Conservation (phyloP, 2,797 vertebrate genomes). For the Setipinna tenuifilis region DNA sequence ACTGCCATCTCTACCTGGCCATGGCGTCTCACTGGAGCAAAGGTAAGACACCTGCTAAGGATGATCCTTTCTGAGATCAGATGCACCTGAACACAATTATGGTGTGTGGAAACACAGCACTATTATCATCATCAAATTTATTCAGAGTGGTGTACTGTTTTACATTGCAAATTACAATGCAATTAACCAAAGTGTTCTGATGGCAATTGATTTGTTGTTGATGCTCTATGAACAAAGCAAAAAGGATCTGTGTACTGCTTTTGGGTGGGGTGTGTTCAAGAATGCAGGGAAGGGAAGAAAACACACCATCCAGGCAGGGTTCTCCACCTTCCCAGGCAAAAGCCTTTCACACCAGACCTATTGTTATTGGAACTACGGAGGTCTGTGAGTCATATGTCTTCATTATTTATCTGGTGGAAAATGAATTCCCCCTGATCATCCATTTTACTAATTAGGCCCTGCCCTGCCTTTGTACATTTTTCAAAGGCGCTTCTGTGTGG, state of each 20-base stretch:
- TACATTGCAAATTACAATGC: background rate
- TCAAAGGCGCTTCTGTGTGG: background rate
- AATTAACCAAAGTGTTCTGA: background rate
- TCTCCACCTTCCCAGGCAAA: background rate
- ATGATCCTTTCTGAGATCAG: background rate
- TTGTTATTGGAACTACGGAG: background rate
- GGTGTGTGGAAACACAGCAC: background rate
- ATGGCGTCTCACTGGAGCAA: conserved; percentile 65
- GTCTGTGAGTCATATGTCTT: background rate
- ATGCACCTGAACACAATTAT: background rate
- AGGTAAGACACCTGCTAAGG: conserved; percentile 64
- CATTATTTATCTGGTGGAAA: background rate
- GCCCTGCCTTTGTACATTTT: background rate
- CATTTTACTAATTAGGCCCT: background rate
- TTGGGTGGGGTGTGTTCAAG: background rate
- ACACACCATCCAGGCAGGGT: background rate
- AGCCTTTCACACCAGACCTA: background rate
- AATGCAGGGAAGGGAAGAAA: background rate
- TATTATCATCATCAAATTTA: background rate
- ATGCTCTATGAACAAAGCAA: background rate
- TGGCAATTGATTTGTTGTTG: background rate
- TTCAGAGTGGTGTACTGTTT: background rate
- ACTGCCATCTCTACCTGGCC: conserved; percentile 60
- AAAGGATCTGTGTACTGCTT: background rate
- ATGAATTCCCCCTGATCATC: background rate